Percentiles rank a stretch among this genome's conserved stretches.
Conservation (phyloP, 2,797 vertebrate genomes). For the Apodemus agrarius region DNA sequence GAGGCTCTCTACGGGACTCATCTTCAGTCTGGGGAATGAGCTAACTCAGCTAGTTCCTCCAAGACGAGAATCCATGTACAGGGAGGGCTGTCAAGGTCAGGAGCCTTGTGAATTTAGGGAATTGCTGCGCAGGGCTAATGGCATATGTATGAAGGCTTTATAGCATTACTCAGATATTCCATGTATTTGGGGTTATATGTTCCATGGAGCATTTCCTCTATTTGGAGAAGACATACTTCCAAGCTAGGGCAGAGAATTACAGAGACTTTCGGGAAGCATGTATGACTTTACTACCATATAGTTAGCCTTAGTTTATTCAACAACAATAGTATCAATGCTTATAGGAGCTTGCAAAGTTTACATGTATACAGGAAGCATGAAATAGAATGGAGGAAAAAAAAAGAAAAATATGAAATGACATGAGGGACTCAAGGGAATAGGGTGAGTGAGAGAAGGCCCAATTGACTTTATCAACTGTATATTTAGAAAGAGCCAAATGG, state of each 20-base stretch:
- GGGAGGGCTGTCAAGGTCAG: not conserved
- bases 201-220: rapidly evolving
- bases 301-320: not conserved
- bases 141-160: not conserved
- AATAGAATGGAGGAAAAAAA: not conserved
- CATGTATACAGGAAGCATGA: not conserved
- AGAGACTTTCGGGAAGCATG: not conserved
- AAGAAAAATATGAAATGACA: not conserved
- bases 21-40: no score
- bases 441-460: not conserved
- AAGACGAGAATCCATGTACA: not conserved
- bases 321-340: not conserved
- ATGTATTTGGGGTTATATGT: not conserved
- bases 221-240: not conserved
- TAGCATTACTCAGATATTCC: not conserved
- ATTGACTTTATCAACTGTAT: not conserved
- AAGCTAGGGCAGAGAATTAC: not conserved
- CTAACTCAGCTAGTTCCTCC: not conserved
- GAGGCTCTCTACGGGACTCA: not conserved
- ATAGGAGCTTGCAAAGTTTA: not conserved
- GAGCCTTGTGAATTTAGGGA: not conserved
- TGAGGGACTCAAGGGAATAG: not conserved
- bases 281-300: not conserved
- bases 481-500: not conserved
- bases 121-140: not conserved